Evolutionary conservation across 35 echinoderm and acorn worm species (phyloP).

Genomic region (Apostichopus parvimensis): DNA sequence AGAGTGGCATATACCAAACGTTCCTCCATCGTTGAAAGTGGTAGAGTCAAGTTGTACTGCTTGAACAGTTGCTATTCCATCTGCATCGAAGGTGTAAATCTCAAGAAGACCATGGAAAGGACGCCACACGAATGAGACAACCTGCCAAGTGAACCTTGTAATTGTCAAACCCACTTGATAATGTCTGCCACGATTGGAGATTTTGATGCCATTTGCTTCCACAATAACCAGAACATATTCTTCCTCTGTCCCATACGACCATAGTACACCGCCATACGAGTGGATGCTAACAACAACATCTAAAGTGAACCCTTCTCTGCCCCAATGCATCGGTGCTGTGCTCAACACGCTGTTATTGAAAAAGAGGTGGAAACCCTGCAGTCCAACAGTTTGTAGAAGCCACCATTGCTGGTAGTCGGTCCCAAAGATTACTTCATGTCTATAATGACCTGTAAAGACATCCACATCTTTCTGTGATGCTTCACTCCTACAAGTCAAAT

Average conservation of each 20-base stretch:
- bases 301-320: constrained; percentile 63
- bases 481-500: background rate
- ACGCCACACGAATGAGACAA: constrained; percentile 79
- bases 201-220: constrained; percentile 28
- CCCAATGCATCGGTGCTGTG: constrained; percentile 51
- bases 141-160: constrained; percentile 51
- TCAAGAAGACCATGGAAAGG: constrained; percentile 70
- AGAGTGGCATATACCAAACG: constrained; percentile 32
- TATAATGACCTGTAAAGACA: constrained; percentile 55
- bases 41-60: constrained; percentile 42
- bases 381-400: constrained; percentile 46
- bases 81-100: constrained; percentile 74
- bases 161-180: constrained; percentile 54
- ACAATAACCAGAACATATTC: constrained; percentile 60
- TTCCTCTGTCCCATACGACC: constrained; percentile 62
- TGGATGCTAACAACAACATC: constrained; percentile 58
- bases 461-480: constrained; percentile 58
- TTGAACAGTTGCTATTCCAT: constrained; percentile 62
- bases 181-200: constrained; percentile 18
- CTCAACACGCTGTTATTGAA: constrained; percentile 66
- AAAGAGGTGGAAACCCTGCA: constrained; percentile 62
- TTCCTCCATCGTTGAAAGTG: constrained; percentile 56
- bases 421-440: background rate
- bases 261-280: constrained; percentile 59
- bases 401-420: constrained; percentile 31